phyloP scores from a whole-genome alignment of 2,888 invertebrate species.

The Pemphredon lugubris region DNA sequence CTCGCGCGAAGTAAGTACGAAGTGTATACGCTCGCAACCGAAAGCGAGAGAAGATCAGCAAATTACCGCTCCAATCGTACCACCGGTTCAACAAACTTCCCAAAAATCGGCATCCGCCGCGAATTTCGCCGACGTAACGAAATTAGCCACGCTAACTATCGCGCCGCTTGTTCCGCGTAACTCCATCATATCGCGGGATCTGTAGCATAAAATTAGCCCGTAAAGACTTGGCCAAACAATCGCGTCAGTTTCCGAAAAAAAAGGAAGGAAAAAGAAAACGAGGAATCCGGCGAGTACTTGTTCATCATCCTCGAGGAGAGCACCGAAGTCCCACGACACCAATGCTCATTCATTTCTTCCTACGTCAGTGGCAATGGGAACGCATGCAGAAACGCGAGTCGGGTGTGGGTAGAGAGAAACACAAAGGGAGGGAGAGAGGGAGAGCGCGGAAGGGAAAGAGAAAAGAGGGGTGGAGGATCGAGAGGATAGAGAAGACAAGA shows the following conservation, averaged over 20 bases:
- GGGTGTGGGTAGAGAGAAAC: not conserved
- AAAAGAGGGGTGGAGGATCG: no score
- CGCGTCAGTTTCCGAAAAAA: not conserved
- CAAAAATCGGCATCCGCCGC: conserved; percentile 21
- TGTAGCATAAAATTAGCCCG: conserved; percentile 21
- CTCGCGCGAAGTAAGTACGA: no score
- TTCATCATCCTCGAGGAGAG: conserved; percentile 17
- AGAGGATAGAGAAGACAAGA: conserved; percentile 14
- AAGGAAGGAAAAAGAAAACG: not conserved
- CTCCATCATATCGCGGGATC: not conserved
- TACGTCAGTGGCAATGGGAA: conserved; percentile 13
- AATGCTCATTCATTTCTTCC: conserved; percentile 36
- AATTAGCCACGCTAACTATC: not conserved
- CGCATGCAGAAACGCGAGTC: conserved; percentile 31
- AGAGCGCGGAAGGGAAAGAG: not conserved
- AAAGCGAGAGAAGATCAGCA: no score
- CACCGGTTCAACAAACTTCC: conserved; percentile 6
- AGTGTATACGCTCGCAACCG: no score
- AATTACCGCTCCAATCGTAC: no score
- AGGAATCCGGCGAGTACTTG: conserved; percentile 7
- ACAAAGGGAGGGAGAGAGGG: not conserved
- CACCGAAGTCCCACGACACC: conserved; percentile 27
- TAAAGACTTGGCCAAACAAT: conserved; percentile 17
- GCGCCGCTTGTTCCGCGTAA: not conserved
- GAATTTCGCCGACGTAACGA: no score